Evolutionary conservation across 1,140 invertebrate species (phyloP).

Genomic region (Lanistes nyassanus): DNA sequence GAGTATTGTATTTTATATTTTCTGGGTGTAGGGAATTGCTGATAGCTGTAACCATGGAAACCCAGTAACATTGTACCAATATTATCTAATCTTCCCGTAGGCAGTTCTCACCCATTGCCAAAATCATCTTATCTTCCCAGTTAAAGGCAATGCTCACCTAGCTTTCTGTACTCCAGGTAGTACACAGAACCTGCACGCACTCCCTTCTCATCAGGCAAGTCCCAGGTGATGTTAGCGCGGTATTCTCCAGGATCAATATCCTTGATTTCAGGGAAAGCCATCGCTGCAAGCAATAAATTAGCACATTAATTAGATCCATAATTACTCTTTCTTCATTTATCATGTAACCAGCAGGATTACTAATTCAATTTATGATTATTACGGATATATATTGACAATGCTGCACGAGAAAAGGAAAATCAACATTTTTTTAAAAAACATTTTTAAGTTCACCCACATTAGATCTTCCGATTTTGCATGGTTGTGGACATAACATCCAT

Average conservation of each 20-base stretch:
- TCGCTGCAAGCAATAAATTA: slow-evolving; percentile 22
- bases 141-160: slow-evolving; percentile 34
- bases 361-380: not conserved
- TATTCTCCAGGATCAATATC: slow-evolving; percentile 71
- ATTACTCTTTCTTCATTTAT: not conserved
- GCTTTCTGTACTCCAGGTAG: slow-evolving; percentile 82
- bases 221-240: slow-evolving; percentile 83
- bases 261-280: slow-evolving; percentile 31
- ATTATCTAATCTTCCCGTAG: no score
- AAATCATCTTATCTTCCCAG: no score
- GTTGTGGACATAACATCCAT: not conserved
- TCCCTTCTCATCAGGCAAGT: slow-evolving; percentile 68
- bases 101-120: no score
- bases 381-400: not conserved
- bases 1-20: no score
- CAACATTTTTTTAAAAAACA: no score
- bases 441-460: no score
- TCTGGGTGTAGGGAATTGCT: no score
- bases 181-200: slow-evolving; percentile 83
- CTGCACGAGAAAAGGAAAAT: no score
- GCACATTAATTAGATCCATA: not conserved
- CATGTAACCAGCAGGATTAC: not conserved
- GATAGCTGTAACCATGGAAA: no score
- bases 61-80: no score
- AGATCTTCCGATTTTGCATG: no score